Evolutionary conservation across 2,113 vertebrate genomes (phyloP), one percentile per base, ranked within the genome.

Genomic region (Tragelaphus buxtoni): DNA sequence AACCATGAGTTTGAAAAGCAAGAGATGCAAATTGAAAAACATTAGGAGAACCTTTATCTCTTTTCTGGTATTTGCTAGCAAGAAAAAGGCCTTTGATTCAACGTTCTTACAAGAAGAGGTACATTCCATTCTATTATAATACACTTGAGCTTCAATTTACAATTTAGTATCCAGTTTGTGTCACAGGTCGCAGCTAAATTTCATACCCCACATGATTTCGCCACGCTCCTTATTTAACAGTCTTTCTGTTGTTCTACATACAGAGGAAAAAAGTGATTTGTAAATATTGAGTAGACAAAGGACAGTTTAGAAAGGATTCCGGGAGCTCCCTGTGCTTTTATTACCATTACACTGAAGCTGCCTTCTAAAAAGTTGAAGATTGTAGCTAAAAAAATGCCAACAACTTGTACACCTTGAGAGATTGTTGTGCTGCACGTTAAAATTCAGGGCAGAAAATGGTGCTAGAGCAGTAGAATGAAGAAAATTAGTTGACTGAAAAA

Each of bases 251-350:
- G 60, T 92, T 97, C 87, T 56, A 56, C 24, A 88, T 84, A 87
- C 72, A 32, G 4, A 77, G 30, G 84, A 79, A 91, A 98, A 96
- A 12, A 26, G 22, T 96, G 84, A 42, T 94, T 89, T 90, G 47
- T 88, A 95, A 94, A 95, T 72, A 95, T 63, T 93, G 11, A 88
- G 92, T 79, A 84, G 88, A 96, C 89, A 30, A 97, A 95, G 96
- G 9, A 91, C 30, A 24, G 76, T 47, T 24, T 56, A 89, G 93
- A 86, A 96, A 94, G 93, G 83, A 95, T 94, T 88, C 69, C 77
- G 94, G 96, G 94, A 91, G 92, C 77, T 88, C 79, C 20, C 12
- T 76, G 69, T 83, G 20, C 45, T 88, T 81, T 84, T 47, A 45
- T 94, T 90, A 32, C 18, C 26, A 60, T 88, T 47, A 80, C 20